A percentile compares a stretch with the other conserved stretches of the same genome.
These are phyloP conservation scores for Minunthozetes semirufus DNA, from an alignment of 2,888 invertebrate species.

Conservation along the genomic window DNA sequence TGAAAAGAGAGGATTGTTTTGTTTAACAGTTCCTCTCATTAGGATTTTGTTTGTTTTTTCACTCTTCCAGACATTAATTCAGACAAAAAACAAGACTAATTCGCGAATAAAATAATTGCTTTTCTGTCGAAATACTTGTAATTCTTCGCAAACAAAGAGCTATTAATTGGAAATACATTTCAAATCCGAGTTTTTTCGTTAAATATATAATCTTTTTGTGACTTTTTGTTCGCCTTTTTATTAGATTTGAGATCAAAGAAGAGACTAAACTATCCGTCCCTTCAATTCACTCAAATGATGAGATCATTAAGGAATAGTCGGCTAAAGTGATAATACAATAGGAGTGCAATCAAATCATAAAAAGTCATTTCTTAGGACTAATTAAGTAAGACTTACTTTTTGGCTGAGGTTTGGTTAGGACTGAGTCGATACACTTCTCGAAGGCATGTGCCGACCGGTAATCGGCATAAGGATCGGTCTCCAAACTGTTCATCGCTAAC, in stretches of 20 bases:
- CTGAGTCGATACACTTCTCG: slow-evolving; percentile 39
- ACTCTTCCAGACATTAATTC: neutral
- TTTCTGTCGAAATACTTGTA: neutral
- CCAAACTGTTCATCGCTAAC: slow-evolving; percentile 36
- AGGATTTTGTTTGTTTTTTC: neutral
- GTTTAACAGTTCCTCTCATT: too few species aligned
- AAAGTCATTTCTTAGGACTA: neutral
- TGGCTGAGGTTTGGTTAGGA: slow-evolving; percentile 37
- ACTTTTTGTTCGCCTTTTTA: too few species aligned
- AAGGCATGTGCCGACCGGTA: slow-evolving; percentile 39
- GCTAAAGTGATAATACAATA: neutral
- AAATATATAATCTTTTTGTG: too few species aligned
- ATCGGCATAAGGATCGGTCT: slow-evolving; percentile 35
- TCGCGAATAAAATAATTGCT: neutral
- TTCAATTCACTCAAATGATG: neutral
- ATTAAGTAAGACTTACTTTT: slow-evolving; percentile 26
- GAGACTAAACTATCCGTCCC: neutral
- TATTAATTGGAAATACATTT: too few species aligned
- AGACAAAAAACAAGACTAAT: neutral
- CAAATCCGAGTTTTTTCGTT: too few species aligned
- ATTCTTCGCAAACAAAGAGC: too few species aligned
- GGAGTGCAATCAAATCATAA: neutral
- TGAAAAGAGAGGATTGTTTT: too few species aligned
- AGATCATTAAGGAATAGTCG: neutral
- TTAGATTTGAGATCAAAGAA: neutral